These are phyloP conservation scores for cattle (Bos taurus) DNA, from an alignment of 2,113 vertebrate genomes.

Conservation along the genomic window ARS-UCD2.0 NC_037329.1:17568001-17568500, in stretches of 20 bases:
- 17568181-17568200: accelerated
- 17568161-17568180: neutral
- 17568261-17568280: too few relatives aligned
- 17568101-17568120: neutral
- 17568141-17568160: neutral
- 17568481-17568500: neutral
- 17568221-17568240: neutral
- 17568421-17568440: too few relatives aligned
- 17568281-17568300: too few relatives aligned
- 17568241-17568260: neutral
- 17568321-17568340: too few relatives aligned
- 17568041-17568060: neutral
- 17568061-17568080: neutral
- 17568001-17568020: neutral
- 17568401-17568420: too few relatives aligned
- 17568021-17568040: neutral
- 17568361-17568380: too few relatives aligned
- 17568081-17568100: neutral
- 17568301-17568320: too few relatives aligned
- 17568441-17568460: too few relatives aligned
- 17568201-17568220: neutral
- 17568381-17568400: too few relatives aligned
- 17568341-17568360: too few relatives aligned
- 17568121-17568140: neutral
- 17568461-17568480: too few relatives aligned